Percentiles rank a stretch among this genome's conserved stretches.
Evolutionary conservation across 2,888 invertebrate genomes (phyloP).

Genomic region (Byasa hedistus): DNA sequence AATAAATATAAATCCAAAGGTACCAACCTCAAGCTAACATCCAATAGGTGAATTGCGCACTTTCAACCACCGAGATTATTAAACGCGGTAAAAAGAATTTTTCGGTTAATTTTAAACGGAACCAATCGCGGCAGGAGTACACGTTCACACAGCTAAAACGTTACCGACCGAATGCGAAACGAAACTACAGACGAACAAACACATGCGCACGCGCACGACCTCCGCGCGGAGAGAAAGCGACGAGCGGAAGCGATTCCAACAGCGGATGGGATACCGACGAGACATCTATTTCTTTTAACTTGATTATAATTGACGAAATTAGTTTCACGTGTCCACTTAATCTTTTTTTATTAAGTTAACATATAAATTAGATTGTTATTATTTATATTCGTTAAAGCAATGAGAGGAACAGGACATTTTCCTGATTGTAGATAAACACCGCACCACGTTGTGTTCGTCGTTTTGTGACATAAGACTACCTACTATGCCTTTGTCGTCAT

Average conservation of each 20-base stretch:
- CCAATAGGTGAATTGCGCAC: conserved; percentile 3
- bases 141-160: conserved; percentile 25
- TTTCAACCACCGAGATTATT: background rate
- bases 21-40: conserved; percentile 9
- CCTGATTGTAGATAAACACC: too few relatives aligned
- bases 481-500: too few relatives aligned
- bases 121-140: background rate
- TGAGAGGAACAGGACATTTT: too few relatives aligned
- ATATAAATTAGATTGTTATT: too few relatives aligned
- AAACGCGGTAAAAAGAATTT: background rate
- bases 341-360: too few relatives aligned
- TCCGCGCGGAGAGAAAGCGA: conserved; percentile 5
- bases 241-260: conserved; percentile 17
- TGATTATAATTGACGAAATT: too few relatives aligned
- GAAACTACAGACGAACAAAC: conserved; percentile 11
- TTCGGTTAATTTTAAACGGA: background rate
- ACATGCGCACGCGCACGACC: conserved; percentile 11
- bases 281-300: too few relatives aligned
- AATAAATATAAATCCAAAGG: background rate
- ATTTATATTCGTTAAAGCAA: too few relatives aligned
- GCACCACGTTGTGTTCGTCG: too few relatives aligned
- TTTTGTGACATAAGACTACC: too few relatives aligned
- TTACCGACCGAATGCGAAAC: conserved; percentile 28
- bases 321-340: too few relatives aligned
- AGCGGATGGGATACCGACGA: background rate